These are phyloP conservation scores for Pitangus sulphuratus DNA, from an alignment of 2,797 vertebrate genomes.

Conservation along the genomic window DNA sequence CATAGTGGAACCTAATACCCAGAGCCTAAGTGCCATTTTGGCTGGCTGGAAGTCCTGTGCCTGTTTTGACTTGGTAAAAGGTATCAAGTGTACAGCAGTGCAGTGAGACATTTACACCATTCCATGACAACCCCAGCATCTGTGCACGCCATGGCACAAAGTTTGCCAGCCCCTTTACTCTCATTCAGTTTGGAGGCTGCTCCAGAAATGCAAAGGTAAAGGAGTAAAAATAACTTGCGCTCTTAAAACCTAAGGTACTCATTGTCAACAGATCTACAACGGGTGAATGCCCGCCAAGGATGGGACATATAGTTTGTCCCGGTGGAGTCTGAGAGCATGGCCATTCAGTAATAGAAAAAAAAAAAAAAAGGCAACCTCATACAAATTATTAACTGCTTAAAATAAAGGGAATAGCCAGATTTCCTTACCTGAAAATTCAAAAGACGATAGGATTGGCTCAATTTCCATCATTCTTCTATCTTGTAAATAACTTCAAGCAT, in stretches of 20 bases:
- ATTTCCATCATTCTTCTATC: constrained; percentile 74
- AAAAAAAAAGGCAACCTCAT: neutral
- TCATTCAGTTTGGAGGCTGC: constrained; percentile 16
- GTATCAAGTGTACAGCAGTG: constrained; percentile 54
- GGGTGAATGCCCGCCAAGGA: neutral
- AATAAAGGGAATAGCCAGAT: constrained; percentile 67
- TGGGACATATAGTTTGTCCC: neutral
- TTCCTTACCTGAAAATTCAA: constrained; percentile 68
- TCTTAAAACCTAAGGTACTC: constrained; percentile 6
- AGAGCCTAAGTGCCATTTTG: neutral
- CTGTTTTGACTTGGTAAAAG: constrained; percentile 77
- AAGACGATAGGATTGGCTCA: constrained; percentile 65
- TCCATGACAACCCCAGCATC: neutral
- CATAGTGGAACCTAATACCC: neutral
- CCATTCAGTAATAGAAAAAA: neutral
- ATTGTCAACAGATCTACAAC: neutral
- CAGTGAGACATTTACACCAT: neutral
- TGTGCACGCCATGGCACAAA: neutral
- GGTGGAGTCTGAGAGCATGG: neutral
- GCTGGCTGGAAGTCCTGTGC: constrained; percentile 52
- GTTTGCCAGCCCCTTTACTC: neutral
- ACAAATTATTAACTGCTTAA: constrained; percentile 39
- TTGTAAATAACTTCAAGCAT: constrained; percentile 65
- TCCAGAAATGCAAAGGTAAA: neutral
- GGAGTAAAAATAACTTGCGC: constrained; percentile 3